Percentiles rank a stretch among this genome's conserved stretches.
Evolutionary conservation across 2,888 invertebrate species (phyloP).

Genomic region (Hirtodrosophila histrioides): DNA sequence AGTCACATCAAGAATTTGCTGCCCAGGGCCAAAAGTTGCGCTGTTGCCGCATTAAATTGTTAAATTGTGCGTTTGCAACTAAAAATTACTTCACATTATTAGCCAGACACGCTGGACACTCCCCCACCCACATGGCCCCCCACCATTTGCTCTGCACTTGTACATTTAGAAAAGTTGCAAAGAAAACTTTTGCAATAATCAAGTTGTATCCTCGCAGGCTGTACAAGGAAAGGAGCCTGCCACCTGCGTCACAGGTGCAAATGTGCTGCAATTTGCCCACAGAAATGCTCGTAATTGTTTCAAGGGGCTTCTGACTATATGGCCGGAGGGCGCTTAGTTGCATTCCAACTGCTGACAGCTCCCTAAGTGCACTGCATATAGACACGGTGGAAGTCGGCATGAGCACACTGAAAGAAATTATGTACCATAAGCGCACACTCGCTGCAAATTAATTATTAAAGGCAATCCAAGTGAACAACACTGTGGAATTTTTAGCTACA

Average conservation of each 20-base stretch:
- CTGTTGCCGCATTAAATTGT: conserved; percentile 42
- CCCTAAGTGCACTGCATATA: conserved; percentile 26
- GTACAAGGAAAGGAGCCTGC: conserved; percentile 4
- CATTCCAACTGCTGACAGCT: conserved; percentile 5
- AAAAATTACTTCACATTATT: conserved; percentile 46
- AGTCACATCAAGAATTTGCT: conserved; percentile 42
- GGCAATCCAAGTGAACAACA: no score
- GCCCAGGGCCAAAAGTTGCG: conserved; percentile 31
- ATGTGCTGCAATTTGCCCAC: conserved; percentile 44
- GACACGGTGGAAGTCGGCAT: conserved; percentile 23
- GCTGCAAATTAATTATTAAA: no score
- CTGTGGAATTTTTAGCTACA: no score
- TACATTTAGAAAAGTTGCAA: conserved; percentile 20
- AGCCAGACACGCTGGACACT: conserved; percentile 3
- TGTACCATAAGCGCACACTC: no score
- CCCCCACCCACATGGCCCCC: no score
- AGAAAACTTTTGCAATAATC: conserved; percentile 58
- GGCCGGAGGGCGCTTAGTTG: no score
- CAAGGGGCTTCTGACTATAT: neutral
- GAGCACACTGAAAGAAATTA: conserved; percentile 20
- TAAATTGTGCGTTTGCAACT: conserved; percentile 46
- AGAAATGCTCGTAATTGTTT: conserved; percentile 19
- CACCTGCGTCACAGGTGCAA: conserved; percentile 43
- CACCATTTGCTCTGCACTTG: neutral
- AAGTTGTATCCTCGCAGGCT: conserved; percentile 26